Percentiles rank a stretch among this genome's conserved stretches.
These are phyloP conservation scores for Pollenia griseotomentosa DNA, from an alignment of 2,888 invertebrate genomes.

Conservation along the genomic window DNA sequence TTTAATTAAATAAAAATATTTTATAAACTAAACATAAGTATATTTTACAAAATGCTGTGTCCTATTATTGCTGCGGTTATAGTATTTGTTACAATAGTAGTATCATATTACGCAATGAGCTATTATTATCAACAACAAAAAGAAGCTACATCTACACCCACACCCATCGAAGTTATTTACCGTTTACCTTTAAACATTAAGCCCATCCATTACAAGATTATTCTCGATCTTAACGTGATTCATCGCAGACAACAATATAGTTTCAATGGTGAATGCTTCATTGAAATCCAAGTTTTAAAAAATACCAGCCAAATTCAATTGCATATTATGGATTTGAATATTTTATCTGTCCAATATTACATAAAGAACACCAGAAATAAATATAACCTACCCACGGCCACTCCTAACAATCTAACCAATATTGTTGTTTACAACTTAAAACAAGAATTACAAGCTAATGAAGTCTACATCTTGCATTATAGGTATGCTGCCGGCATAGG, in stretches of 20 bases:
- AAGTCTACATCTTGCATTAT: slow-evolving; percentile 84
- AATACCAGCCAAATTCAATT: slow-evolving; percentile 84
- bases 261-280: slow-evolving; percentile 83
- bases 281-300: slow-evolving; percentile 84
- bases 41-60: slow-evolving; percentile 49
- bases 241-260: slow-evolving; percentile 80
- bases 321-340: slow-evolving; percentile 85
- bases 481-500: slow-evolving; percentile 85
- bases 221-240: slow-evolving; percentile 80
- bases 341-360: slow-evolving; percentile 75
- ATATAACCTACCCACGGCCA: slow-evolving; percentile 75
- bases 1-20: not conserved
- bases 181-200: slow-evolving; percentile 81
- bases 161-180: slow-evolving; percentile 76
- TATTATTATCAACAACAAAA: slow-evolving; percentile 72
- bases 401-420: slow-evolving; percentile 79
- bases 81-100: no score
- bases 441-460: slow-evolving; percentile 78
- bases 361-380: slow-evolving; percentile 70
- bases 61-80: no score
- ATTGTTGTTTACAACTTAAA: slow-evolving; percentile 84
- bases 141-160: slow-evolving; percentile 22
- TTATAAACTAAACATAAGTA: no score
- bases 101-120: no score
- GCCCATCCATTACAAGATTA: slow-evolving; percentile 86